Evolutionary conservation across 2,113 vertebrate genomes (phyloP), one percentile per base, ranked within the genome.

Genomic region (Puffinus mauretanicus): DNA sequence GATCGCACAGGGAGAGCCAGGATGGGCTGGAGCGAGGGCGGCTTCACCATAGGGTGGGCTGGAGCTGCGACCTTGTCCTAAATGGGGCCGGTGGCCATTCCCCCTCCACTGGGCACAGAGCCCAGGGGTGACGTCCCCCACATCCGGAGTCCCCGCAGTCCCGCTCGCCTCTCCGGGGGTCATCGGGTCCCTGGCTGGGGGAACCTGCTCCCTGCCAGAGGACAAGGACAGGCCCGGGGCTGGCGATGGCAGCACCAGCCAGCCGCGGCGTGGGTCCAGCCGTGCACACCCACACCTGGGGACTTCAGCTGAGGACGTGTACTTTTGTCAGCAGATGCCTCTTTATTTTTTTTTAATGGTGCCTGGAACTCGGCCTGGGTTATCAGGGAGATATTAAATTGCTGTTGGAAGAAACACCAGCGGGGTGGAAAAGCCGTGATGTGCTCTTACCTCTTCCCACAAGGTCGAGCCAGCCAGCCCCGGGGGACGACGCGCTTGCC

Each of bases 381-480:
- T 95, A 90, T 95, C 95, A 49, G 91, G 72, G 62, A 94, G 94
- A 88, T 90, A 94, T 91, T 90, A 90, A 96, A 94, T 96, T 95
- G 94, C 96, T 86, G 86, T 70, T 90, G 95, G 93, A 90, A 97
- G 94, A 61, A 44, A 65, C 95, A 88, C 93, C 93, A 55, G 93
- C 1, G 6, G 86, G 93, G 82, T 9, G 44, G 93, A 90, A 92
- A 94, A 94, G 94, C 94, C 13, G 2, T 25, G 79, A 87, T 82
- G 95, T 90, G 91, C 91, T 95, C 94, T 94, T 93, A 82, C 93
- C 94, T 96, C 96, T 93, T 83, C 94, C 91, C 96, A 83, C 95
- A 97, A 96, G 95, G 95, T 96, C 93, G 58, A 94, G 94, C 3
- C 93, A 89, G 92, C 34, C 90, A 46, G 91, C 93, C 96, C 94